Conservation (phyloP, 2,113 vertebrate genomes). For the Oncorhynchus clarkii region DNA sequence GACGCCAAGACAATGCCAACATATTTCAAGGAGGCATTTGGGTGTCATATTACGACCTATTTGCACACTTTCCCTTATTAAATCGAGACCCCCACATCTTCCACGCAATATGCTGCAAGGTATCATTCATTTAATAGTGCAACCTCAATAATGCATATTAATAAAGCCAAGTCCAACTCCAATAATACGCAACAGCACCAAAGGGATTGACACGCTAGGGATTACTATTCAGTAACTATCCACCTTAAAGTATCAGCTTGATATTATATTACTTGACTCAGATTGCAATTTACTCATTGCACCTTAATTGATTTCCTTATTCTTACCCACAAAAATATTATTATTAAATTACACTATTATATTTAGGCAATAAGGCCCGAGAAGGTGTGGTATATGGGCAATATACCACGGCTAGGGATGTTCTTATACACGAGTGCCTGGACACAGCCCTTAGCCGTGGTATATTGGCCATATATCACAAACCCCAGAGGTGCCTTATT, state of each 20-base stretch:
- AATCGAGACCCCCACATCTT: constrained; percentile 7
- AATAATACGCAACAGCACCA: constrained; percentile 29
- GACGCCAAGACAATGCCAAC: neutral
- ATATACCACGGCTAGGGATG: no score
- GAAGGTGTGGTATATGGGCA: no score
- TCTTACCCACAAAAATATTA: no score
- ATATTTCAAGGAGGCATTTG: constrained; percentile 9
- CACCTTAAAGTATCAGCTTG: neutral
- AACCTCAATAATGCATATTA: constrained; percentile 21
- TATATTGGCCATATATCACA: no score
- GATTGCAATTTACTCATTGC: constrained; percentile 6
- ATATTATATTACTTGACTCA: neutral
- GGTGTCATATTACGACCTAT: neutral
- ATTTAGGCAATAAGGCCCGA: no score
- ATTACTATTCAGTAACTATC: constrained; percentile 31
- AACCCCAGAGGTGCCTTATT: no score
- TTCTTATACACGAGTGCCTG: no score
- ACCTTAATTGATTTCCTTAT: neutral
- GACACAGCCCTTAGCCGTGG: no score
- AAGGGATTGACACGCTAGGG: constrained; percentile 10
- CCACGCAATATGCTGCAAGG: constrained; percentile 17
- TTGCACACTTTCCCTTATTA: constrained; percentile 13
- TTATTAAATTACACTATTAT: no score
- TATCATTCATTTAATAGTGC: constrained; percentile 35
- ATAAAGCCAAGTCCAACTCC: constrained; percentile 29